These are phyloP conservation scores for Lepus americanus DNA, from an alignment of 2,113 vertebrate species.

Conservation along the genomic window DNA sequence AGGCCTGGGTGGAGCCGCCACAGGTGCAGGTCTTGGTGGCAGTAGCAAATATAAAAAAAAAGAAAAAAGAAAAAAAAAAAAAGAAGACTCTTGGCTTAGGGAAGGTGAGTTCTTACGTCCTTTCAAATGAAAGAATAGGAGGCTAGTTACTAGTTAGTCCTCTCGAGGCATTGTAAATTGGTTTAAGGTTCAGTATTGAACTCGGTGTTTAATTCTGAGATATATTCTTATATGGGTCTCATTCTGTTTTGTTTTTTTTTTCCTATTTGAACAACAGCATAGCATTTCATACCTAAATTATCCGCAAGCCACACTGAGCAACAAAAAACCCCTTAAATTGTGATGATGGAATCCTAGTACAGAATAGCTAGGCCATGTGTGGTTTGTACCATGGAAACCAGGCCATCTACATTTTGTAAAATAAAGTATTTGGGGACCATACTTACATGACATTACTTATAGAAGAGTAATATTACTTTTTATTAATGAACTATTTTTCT, in stretches of 20 bases:
- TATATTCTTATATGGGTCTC: neutral
- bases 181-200: neutral
- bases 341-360: neutral
- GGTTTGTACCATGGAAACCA: neutral
- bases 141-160: neutral
- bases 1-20: too few relatives aligned
- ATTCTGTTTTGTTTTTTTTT: neutral
- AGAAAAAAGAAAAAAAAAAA: neutral
- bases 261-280: neutral
- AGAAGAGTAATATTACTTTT: neutral
- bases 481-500: conserved; percentile 24
- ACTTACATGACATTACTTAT: neutral
- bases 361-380: neutral
- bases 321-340: neutral
- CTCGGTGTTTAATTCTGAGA: neutral
- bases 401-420: neutral
- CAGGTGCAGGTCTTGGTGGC: too few relatives aligned
- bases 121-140: neutral
- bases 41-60: too few relatives aligned
- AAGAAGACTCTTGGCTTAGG: neutral
- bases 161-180: neutral
- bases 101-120: neutral
- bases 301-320: neutral
- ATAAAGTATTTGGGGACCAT: neutral
- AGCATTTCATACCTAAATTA: neutral